Conservation (phyloP, 2,888 invertebrate genomes). For the Stictocephala bisonia region DNA sequence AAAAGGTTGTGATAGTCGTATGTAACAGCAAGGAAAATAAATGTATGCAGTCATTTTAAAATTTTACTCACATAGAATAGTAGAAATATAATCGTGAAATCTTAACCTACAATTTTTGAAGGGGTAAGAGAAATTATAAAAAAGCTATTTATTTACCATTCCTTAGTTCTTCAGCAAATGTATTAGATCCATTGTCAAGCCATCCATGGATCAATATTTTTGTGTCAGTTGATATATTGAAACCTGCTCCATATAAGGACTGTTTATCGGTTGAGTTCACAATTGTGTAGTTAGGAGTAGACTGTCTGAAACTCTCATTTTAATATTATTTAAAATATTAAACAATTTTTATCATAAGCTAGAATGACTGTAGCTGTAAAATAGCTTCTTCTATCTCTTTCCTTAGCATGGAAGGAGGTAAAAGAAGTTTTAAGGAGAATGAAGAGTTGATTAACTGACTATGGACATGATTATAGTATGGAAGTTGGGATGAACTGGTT, state of each 20-base stretch:
- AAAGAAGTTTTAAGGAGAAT: too few species aligned
- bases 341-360: background rate
- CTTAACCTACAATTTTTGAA: too few species aligned
- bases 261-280: background rate
- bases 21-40: too few species aligned
- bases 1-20: too few species aligned
- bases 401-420: background rate
- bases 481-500: too few species aligned
- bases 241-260: background rate
- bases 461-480: too few species aligned
- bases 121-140: too few species aligned
- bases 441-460: too few species aligned
- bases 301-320: background rate
- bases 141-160: background rate
- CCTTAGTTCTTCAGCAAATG: background rate
- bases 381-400: background rate
- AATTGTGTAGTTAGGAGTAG: background rate
- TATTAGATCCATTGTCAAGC: slow-evolving; percentile 10
- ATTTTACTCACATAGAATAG: too few species aligned
- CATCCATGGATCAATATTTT: slow-evolving; percentile 28
- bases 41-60: too few species aligned
- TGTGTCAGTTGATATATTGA: slow-evolving; percentile 9
- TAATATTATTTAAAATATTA: background rate
- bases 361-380: background rate
- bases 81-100: too few species aligned